phyloP scores from a whole-genome alignment of 2,113 vertebrate genomes.

The Prolemur simus region DNA sequence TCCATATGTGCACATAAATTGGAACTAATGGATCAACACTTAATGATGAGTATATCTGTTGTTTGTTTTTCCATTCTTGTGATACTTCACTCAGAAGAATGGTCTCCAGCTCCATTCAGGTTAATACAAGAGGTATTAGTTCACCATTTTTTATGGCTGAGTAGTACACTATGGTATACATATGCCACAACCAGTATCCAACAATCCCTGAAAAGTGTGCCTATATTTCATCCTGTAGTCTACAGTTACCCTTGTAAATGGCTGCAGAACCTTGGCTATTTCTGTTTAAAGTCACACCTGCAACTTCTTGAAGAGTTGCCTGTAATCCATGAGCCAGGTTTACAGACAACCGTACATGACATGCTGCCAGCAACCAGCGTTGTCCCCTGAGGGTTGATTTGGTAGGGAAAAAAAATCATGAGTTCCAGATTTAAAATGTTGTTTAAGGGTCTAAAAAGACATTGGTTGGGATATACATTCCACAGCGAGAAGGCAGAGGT shows the following conservation, averaged over 20 bases:
- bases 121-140: too few species aligned
- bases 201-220: neutral
- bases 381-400: neutral
- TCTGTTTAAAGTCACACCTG: neutral
- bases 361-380: neutral
- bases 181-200: neutral
- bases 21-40: too few species aligned
- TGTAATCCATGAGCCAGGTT: neutral
- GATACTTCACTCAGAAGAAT: too few species aligned
- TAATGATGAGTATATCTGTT: too few species aligned
- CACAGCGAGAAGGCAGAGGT: neutral
- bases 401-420: neutral
- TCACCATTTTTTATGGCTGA: too few species aligned
- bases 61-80: too few species aligned
- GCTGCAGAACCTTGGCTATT: neutral
- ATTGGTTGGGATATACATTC: neutral
- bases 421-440: neutral
- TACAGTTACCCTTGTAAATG: neutral
- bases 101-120: too few species aligned
- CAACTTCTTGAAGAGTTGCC: neutral
- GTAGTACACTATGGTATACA: too few species aligned
- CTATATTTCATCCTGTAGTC: neutral
- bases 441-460: neutral
- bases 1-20: too few species aligned
- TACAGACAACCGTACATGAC: neutral